Conservation (phyloP, 2,888 invertebrate species). For the Lithophane semibrunnea region DNA sequence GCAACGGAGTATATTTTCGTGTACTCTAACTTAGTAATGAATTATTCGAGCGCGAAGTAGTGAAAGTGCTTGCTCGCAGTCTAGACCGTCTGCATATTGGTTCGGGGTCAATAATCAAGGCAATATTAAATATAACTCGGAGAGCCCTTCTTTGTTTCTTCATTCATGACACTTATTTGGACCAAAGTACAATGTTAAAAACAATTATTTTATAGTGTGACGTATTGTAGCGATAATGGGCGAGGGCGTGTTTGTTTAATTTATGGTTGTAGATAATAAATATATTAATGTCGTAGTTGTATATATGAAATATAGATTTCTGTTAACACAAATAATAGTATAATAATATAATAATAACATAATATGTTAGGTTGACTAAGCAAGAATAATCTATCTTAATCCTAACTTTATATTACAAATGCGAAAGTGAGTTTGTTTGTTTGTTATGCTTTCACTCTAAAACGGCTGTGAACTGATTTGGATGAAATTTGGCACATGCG, state of each 20-base stretch:
- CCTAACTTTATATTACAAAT: too few relatives aligned
- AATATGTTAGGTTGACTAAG: too few relatives aligned
- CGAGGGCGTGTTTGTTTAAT: constrained; percentile 21
- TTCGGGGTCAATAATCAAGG: constrained; percentile 20
- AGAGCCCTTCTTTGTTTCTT: constrained; percentile 12
- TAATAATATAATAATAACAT: too few relatives aligned
- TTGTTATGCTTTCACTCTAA: too few relatives aligned
- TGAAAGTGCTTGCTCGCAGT: constrained; percentile 34
- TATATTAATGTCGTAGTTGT: not conserved
- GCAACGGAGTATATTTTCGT: constrained; percentile 31
- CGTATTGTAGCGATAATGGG: constrained; percentile 26
- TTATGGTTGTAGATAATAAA: constrained; percentile 5
- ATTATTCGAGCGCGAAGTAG: constrained; percentile 25
- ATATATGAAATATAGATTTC: not conserved
- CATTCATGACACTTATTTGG: constrained; percentile 30
- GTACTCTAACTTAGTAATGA: constrained; percentile 27
- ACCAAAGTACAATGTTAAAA: constrained; percentile 27
- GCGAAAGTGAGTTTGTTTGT: too few relatives aligned
- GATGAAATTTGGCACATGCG: too few relatives aligned
- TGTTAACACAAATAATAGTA: not conserved
- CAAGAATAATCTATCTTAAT: too few relatives aligned
- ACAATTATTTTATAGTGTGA: constrained; percentile 20
- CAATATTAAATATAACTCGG: constrained; percentile 7
- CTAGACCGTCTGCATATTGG: constrained; percentile 24
- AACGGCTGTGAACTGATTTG: too few relatives aligned